These are phyloP conservation scores for Heterodera carotae DNA, from an alignment of 1,140 invertebrate genomes.

Conservation along the genomic window DNA sequence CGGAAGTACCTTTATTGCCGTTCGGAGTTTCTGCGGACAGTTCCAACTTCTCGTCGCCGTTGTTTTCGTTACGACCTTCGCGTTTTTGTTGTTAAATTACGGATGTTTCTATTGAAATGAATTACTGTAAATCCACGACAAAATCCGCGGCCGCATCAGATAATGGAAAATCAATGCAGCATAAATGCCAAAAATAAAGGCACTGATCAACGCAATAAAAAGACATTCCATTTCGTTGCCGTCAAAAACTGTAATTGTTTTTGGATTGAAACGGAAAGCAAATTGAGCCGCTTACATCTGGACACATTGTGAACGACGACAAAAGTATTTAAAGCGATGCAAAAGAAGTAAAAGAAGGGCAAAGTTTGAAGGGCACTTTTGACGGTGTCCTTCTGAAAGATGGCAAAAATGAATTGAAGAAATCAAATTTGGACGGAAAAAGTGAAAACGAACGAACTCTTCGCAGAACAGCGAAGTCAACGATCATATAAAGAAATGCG, in stretches of 20 bases:
- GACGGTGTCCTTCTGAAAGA: constrained; percentile 73
- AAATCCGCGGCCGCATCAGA: constrained; percentile 49
- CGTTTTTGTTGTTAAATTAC: not conserved
- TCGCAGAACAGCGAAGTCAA: constrained; percentile 48
- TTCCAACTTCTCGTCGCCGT: too few relatives aligned
- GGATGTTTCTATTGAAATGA: not conserved
- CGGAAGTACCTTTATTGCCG: too few relatives aligned
- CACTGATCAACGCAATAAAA: constrained; percentile 47
- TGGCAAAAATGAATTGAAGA: constrained; percentile 9
- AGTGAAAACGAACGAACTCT: constrained; percentile 64
- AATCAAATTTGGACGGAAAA: not conserved
- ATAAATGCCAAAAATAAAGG: constrained; percentile 39
- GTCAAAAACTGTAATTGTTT: too few relatives aligned
- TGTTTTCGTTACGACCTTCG: not conserved
- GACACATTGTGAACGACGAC: constrained; percentile 89
- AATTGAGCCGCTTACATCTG: constrained; percentile 29
- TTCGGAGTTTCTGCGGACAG: too few relatives aligned
- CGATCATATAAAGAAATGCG: constrained; percentile 39
- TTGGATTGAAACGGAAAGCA: too few relatives aligned
- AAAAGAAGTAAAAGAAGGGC: constrained; percentile 88
- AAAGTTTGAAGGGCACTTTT: constrained; percentile 79
- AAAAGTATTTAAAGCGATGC: constrained; percentile 85
- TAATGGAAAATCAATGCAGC: constrained; percentile 56
- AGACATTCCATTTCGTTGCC: constrained; percentile 24
- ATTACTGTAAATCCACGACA: constrained; percentile 42